Percentiles rank a stretch among this genome's conserved stretches.
phyloP scores from a whole-genome alignment of 2,113 vertebrate genomes.

The Verasper variegatus region DNA sequence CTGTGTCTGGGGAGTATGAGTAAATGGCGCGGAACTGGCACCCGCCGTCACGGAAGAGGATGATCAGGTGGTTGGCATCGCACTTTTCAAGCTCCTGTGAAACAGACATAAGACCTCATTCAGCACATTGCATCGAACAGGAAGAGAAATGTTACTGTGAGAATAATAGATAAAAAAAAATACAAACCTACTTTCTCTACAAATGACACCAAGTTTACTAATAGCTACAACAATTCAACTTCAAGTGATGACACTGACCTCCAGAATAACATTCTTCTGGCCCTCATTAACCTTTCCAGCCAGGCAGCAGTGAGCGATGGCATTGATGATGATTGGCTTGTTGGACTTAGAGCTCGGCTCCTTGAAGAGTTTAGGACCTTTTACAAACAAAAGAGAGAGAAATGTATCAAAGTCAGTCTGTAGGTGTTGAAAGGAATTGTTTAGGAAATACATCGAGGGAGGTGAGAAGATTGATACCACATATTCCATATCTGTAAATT shows the following conservation, averaged over 20 bases:
- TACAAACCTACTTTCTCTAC: not conserved
- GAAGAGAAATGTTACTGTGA: no score
- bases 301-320: conserved; percentile 95
- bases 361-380: conserved; percentile 95
- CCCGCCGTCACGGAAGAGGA: conserved; percentile 93
- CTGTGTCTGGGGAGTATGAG: conserved; percentile 89
- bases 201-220: not conserved
- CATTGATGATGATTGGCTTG: conserved; percentile 95
- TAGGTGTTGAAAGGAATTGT: not conserved
- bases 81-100: conserved; percentile 94
- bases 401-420: not conserved
- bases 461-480: not conserved
- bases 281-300: conserved; percentile 95
- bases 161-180: not conserved
- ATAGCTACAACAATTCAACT: not conserved
- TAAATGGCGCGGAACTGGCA: conserved; percentile 96
- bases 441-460: not conserved
- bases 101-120: not conserved
- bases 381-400: conserved; percentile 3
- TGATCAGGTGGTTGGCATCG: conserved; percentile 96
- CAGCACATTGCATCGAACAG: not conserved
- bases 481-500: not conserved
- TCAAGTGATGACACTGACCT: conserved; percentile 79
- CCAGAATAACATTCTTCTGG: conserved; percentile 91
- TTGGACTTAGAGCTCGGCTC: conserved; percentile 97